A percentile compares a stretch with the other conserved stretches of the same genome.
Evolutionary conservation across 2,888 invertebrate species (phyloP).

Genomic region (Hirtodrosophila confusa): DNA sequence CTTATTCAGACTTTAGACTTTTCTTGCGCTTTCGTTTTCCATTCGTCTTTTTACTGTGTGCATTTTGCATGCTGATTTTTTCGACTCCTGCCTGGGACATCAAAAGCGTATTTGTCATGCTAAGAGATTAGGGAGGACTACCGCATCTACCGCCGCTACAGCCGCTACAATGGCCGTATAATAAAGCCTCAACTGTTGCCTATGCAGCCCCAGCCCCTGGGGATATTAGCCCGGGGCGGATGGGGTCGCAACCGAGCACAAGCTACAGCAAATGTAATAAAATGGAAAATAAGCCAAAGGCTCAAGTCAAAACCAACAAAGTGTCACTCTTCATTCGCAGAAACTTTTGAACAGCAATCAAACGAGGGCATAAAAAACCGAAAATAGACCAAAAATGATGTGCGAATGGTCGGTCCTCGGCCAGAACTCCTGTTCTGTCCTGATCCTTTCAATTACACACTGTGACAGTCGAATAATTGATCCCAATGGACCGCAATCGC

Average conservation of each 20-base stretch:
- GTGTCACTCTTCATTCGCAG: slow-evolving; percentile 73
- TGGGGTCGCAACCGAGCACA: no score
- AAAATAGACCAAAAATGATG: slow-evolving; percentile 47
- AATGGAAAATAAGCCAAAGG: slow-evolving; percentile 72
- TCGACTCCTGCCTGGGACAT: slow-evolving; percentile 68
- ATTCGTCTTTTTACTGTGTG: slow-evolving; percentile 48
- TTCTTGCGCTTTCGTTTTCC: slow-evolving; percentile 66
- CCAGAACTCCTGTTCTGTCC: background rate
- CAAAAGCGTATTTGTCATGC: slow-evolving; percentile 78
- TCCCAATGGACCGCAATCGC: slow-evolving; percentile 68
- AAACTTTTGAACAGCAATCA: slow-evolving; percentile 75
- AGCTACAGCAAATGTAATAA: slow-evolving; percentile 62
- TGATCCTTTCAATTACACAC: slow-evolving; percentile 81
- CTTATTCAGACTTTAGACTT: slow-evolving; percentile 34
- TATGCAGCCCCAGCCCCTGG: slow-evolving; percentile 26
- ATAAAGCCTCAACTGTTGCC: slow-evolving; percentile 69
- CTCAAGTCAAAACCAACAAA: slow-evolving; percentile 58
- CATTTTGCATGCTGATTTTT: slow-evolving; percentile 75
- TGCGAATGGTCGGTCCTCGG: background rate
- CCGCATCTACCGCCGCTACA: background rate
- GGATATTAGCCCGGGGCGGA: slow-evolving; percentile 55
- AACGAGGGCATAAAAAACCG: slow-evolving; percentile 43
- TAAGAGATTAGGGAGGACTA: slow-evolving; percentile 58
- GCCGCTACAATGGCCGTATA: slow-evolving; percentile 70
- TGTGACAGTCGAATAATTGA: slow-evolving; percentile 79